Conservation (phyloP, 2,888 invertebrate species). For the Boloria selene region DNA sequence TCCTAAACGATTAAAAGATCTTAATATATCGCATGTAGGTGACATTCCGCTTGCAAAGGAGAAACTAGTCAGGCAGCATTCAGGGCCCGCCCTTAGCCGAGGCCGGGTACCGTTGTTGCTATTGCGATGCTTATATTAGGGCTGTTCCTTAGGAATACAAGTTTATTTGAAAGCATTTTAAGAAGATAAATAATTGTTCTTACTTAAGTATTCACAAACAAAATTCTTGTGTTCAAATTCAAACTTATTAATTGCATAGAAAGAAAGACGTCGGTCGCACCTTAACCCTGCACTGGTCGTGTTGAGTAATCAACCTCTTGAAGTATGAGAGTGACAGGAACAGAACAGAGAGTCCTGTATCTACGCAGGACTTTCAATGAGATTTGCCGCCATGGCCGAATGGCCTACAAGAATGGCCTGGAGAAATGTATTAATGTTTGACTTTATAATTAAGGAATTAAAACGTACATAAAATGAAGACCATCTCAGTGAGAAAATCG, state of each 20-base stretch:
- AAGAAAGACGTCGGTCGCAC: too few relatives aligned
- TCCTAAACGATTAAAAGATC: constrained; percentile 37
- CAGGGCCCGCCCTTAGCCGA: constrained; percentile 71
- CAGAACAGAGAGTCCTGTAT: too few relatives aligned
- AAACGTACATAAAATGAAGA: background rate
- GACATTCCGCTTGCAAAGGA: constrained; percentile 69
- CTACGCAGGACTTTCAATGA: too few relatives aligned
- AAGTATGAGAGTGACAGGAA: too few relatives aligned
- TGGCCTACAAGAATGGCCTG: too few relatives aligned
- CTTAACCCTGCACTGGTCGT: too few relatives aligned
- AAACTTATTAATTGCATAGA: too few relatives aligned
- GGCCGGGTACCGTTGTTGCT: constrained; percentile 64
- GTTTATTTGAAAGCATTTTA: background rate
- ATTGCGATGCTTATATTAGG: constrained; percentile 50
- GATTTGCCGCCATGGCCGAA: too few relatives aligned
- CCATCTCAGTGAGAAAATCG: background rate
- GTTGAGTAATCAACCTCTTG: too few relatives aligned
- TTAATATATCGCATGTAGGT: constrained; percentile 57
- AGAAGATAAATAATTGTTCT: background rate
- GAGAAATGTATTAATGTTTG: too few relatives aligned
- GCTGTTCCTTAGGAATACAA: constrained; percentile 39
- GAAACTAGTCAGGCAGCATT: constrained; percentile 75
- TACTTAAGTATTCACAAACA: background rate
- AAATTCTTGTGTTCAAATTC: background rate
- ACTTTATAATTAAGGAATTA: too few relatives aligned